phyloP scores from a whole-genome alignment of 1,140 invertebrate genomes.

The Drosophila arawakana region DNA sequence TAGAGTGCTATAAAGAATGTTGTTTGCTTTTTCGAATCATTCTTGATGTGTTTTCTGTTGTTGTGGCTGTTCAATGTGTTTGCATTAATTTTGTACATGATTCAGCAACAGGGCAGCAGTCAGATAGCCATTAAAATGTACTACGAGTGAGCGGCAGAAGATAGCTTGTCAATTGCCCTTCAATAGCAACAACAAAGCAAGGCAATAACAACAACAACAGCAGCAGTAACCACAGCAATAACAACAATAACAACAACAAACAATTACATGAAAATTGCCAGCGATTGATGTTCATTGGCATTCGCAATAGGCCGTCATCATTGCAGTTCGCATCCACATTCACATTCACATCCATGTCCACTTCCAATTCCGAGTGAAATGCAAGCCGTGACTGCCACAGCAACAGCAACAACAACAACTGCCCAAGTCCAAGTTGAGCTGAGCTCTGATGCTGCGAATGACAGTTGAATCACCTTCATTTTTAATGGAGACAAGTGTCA shows the following conservation, averaged over 20 bases:
- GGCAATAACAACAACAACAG: conserved; percentile 23
- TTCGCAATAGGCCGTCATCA: conserved; percentile 64
- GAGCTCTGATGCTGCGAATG: conserved; percentile 55
- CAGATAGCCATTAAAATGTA: conserved; percentile 45
- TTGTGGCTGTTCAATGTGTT: conserved; percentile 2
- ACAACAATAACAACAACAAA: conserved; percentile 56
- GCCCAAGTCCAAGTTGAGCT: conserved; percentile 59
- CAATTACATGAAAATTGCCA: conserved; percentile 82
- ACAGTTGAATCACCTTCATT: conserved; percentile 83
- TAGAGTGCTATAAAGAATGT: not conserved
- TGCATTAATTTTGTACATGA: conserved; percentile 24
- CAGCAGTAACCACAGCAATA: conserved; percentile 15
- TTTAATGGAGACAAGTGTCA: conserved; percentile 84
- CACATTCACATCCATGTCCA: conserved; percentile 37
- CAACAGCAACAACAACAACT: conserved; percentile 1
- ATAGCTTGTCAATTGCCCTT: conserved; percentile 64
- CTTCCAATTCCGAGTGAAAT: conserved; percentile 65
- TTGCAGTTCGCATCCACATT: conserved; percentile 40
- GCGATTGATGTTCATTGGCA: conserved; percentile 77
- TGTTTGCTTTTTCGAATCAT: not conserved
- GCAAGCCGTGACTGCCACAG: conserved; percentile 65
- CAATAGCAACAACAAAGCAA: conserved; percentile 53
- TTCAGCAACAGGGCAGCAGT: conserved; percentile 28
- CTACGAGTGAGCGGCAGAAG: conserved; percentile 30
- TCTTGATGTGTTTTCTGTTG: not conserved